Evolutionary conservation across 2,888 invertebrate species (phyloP), one percentile per base, ranked within the genome.

Genomic region (Thumatha senex): DNA sequence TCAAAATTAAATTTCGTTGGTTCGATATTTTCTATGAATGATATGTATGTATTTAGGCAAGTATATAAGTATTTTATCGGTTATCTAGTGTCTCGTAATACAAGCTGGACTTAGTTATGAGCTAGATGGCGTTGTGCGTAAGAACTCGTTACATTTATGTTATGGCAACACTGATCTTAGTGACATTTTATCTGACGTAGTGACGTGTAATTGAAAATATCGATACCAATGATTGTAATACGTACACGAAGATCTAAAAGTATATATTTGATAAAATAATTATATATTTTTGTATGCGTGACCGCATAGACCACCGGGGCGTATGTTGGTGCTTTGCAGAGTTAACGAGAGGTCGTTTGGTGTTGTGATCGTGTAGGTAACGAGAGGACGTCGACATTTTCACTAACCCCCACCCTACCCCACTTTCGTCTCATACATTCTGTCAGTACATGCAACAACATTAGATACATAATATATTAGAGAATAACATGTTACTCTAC

Each of bases 241-340:
- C 18, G 18, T 24, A 31, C 31, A 45, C 40, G 42, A 54, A 34
- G 62, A 57, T 59, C 54, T 59, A 58, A 53, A 58, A 61, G 51
- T 49, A 49, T 67, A 70, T 70, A 63, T 70, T 67, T 69, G 58
- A 63, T 61, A 55, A 57, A 55, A 57, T 54, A 61, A 59, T 51
- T 51, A 59, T 51, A 54, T 67, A 67, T 67, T 76, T 76, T 76
- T 75, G 62, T 74, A 72, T 63, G 55, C 56, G 54, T 53, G 44
- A 58, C 76, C 82, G 74, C 78, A 82, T 77, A 78, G 89, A 80
- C 89, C 89, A 86, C 87, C 89, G 89, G 86, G 57, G 67, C 74
- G 73, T 75, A 76, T 72, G 81, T 83, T 88, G 89, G 89, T 89
- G 90, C 89, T 89, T 86, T 74, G 83, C 78, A 77, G 73, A 72